These are phyloP conservation scores for Tapirus terrestris DNA, from an alignment of 2,113 vertebrate species.

Conservation along the genomic window DNA sequence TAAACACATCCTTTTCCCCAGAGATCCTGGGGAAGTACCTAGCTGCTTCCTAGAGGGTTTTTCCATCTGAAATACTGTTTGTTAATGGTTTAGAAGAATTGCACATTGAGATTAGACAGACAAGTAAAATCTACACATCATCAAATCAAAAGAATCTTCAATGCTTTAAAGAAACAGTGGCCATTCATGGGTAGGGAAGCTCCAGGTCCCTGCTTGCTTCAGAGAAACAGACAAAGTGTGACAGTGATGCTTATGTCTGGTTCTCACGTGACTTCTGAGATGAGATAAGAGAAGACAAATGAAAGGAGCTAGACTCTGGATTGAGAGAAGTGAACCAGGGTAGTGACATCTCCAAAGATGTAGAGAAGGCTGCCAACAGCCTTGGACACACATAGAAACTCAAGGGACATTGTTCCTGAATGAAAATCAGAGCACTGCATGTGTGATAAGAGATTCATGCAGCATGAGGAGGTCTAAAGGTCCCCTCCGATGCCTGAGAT, in stretches of 20 bases:
- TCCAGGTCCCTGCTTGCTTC: too few species aligned
- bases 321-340: neutral
- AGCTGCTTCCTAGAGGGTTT: neutral
- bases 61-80: neutral
- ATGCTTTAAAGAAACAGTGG: neutral
- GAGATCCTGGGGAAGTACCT: neutral
- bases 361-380: neutral
- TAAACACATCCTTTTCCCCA: neutral
- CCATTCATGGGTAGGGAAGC: neutral
- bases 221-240: neutral
- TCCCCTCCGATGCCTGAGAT: fast-evolving
- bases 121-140: neutral
- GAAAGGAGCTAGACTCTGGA: neutral
- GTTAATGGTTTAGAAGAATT: too few species aligned
- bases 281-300: neutral
- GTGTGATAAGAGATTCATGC: neutral
- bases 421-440: neutral
- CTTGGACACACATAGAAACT: constrained; percentile 12
- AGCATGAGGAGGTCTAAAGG: too few species aligned
- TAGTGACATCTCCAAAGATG: constrained; percentile 30
- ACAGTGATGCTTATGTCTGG: neutral
- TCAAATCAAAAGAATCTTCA: neutral
- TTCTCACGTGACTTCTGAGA: too few species aligned
- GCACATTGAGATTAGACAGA: neutral
- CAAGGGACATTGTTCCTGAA: neutral